Conservation (phyloP, 2,113 vertebrate species). For the Mugil cephalus region DNA sequence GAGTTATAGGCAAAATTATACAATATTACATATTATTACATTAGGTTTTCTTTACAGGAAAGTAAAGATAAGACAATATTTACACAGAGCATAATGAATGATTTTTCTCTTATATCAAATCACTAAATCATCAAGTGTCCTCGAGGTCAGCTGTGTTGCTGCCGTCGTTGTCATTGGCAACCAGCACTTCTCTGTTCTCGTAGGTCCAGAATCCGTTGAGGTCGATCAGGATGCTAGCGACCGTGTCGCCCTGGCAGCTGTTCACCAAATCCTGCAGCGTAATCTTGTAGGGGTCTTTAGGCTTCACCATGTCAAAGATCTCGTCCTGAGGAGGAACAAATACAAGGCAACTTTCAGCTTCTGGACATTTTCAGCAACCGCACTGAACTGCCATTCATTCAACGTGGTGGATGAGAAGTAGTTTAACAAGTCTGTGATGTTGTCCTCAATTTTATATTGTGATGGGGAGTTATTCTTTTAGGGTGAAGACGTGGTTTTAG, state of each 20-base stretch:
- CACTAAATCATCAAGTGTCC: slow-evolving; percentile 83
- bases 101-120: neutral
- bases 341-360: too few species aligned
- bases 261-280: slow-evolving; percentile 97
- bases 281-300: slow-evolving; percentile 95
- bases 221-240: slow-evolving; percentile 97
- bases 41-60: neutral
- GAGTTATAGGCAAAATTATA: too few species aligned
- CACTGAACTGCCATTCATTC: too few species aligned
- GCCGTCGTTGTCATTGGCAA: slow-evolving; percentile 90
- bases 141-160: slow-evolving; percentile 86
- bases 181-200: slow-evolving; percentile 97
- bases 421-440: too few species aligned
- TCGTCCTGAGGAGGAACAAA: slow-evolving; percentile 88
- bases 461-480: too few species aligned
- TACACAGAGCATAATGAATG: neutral
- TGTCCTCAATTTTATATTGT: too few species aligned
- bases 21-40: too few species aligned
- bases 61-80: slow-evolving; percentile 14
- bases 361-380: too few species aligned
- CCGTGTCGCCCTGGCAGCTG: slow-evolving; percentile 97
- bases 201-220: slow-evolving; percentile 99
- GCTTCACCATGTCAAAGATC: slow-evolving; percentile 99
- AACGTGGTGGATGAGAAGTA: too few species aligned
- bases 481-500: too few species aligned